Evolutionary conservation across 2,888 invertebrate genomes (phyloP), one percentile per base, ranked within the genome.

Genomic region (Xylota sylvarum): DNA sequence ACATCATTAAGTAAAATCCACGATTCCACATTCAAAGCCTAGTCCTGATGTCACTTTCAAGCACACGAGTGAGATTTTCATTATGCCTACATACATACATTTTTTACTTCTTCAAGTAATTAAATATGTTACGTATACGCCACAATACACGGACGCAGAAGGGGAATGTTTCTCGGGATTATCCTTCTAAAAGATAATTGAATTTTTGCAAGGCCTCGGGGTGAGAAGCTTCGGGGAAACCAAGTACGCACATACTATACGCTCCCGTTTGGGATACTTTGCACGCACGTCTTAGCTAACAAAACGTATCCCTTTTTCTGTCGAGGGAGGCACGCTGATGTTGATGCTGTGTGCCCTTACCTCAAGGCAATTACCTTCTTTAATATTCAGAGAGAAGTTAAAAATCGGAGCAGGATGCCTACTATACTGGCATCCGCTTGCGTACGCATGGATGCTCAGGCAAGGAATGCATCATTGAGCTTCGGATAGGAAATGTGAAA

Each of bases 291-390:
- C 72, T 78, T 60, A 72, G 58, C 64, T 52, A 72, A 72, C 64
- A 50, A 64, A 58, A 77, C 50, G 35, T 76, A 70, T 82, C 64
- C 56, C 40, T 32, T 40, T 77, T 50, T 76, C 23, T n/a, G 10
- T 50, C 27, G 40, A 17, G 60, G 43, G 19, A 12, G n/a, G 14
- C 23, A 35, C 35, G 37, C 40, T 77, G 58, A 32, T 69, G 40
- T 56, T 77, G 56, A 40, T 58, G 50, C 35, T 32, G 19, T 77
- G 43, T 81, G 67, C 60, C 76, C 50, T 65, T 65, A 77, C 76
- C 76, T 82, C 27, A 70, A 77, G 78, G 77, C 82, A 78, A 83
- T 83, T 83, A 83, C 82, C 82, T 78, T 72, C 78, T 60, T 72
- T 72, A 78, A 72, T 83, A 83, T 77, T 83, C 82, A 58, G 64